Conservation (phyloP, 2,113 vertebrate genomes). For the Xiphophorus couchianus region DNA sequence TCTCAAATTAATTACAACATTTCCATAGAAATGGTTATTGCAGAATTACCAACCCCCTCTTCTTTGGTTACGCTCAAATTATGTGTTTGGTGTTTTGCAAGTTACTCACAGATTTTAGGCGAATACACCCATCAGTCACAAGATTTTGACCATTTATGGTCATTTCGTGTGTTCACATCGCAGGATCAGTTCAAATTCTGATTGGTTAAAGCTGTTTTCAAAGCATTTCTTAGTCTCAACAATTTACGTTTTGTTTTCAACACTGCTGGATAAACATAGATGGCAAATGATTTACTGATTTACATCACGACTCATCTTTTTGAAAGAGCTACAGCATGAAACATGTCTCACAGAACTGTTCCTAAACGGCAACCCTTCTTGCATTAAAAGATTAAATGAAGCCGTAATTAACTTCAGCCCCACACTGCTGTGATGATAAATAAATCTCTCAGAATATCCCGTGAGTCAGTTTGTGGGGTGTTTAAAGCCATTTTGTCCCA, state of each 20-base stretch:
- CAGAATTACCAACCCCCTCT: neutral
- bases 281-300: neutral
- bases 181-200: too few species aligned
- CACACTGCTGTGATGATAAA: constrained; percentile 18
- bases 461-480: constrained; percentile 2
- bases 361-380: neutral
- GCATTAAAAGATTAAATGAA: constrained; percentile 32
- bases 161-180: too few species aligned
- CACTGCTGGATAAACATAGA: neutral
- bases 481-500: constrained; percentile 5
- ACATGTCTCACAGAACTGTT: neutral
- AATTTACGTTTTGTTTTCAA: neutral
- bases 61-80: neutral
- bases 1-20: neutral
- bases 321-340: neutral
- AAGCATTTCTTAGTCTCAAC: too few species aligned
- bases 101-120: neutral
- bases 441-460: constrained; percentile 17
- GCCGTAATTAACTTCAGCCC: constrained; percentile 31
- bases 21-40: neutral
- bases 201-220: too few species aligned
- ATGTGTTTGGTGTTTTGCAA: neutral
- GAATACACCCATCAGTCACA: neutral
- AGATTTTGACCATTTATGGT: neutral
- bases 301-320: neutral